phyloP scores from a whole-genome alignment of 2,888 invertebrate genomes.

The Microctonus brassicae region DNA sequence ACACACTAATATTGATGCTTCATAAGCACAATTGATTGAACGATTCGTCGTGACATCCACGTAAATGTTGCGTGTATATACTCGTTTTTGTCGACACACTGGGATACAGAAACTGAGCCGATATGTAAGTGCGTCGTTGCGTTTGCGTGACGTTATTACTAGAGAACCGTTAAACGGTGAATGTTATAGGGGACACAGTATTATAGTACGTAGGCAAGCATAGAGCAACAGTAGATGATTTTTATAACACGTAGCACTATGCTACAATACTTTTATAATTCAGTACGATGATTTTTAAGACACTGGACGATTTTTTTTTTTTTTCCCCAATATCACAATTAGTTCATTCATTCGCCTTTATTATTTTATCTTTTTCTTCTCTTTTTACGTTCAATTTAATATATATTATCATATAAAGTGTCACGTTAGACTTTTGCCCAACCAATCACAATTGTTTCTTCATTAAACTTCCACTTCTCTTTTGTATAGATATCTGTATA shows the following conservation, averaged over 20 bases:
- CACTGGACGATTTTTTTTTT: conserved; percentile 1
- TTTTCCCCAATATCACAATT: conserved; percentile 10
- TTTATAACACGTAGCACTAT: conserved; percentile 24
- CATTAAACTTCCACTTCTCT: conserved; percentile 30
- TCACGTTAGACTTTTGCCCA: conserved; percentile 19
- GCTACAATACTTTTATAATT: background rate
- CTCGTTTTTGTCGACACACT: background rate
- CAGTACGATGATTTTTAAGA: background rate
- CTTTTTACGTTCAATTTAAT: conserved; percentile 3
- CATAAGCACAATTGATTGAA: too few relatives aligned
- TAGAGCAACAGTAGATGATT: conserved; percentile 17
- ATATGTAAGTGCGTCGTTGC: conserved; percentile 33
- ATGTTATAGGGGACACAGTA: conserved; percentile 25
- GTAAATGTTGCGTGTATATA: background rate
- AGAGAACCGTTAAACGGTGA: conserved; percentile 44
- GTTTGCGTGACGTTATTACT: conserved; percentile 47
- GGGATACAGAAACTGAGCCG: background rate
- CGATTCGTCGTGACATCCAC: background rate
- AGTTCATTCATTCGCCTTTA: background rate
- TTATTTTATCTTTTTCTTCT: background rate
- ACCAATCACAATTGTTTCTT: conserved; percentile 19
- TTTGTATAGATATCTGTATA: conserved; percentile 20
- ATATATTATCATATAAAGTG: conserved; percentile 15
- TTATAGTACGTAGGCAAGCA: conserved; percentile 23
- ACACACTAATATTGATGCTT: background rate